Base-by-base conservation (phyloP, 1,140 invertebrate genomes). In the Uloborus diversus region DNA sequence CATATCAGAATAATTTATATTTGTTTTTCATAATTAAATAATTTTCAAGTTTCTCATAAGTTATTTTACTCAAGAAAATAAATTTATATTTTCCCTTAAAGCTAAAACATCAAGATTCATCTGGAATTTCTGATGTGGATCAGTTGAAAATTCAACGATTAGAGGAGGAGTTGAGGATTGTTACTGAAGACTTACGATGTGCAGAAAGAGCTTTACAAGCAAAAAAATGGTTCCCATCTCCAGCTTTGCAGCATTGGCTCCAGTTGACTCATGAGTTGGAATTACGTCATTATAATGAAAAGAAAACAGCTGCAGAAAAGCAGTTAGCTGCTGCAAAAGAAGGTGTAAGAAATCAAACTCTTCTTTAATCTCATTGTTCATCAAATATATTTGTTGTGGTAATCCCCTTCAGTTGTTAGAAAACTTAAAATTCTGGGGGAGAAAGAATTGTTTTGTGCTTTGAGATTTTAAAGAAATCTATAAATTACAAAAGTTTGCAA, bases 191-290 rank as follows among this genome's bases (percentile, higher is more conserved):
- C 84, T 87, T 97, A 28, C 91, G 92, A 82, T 89, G 93, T 32
- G 94, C 95, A 11, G 94, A 97, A 87, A 93, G 93, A 47, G 94
- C 96, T 87, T 87, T 97, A 27, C 93, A 95, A 84, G 93, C 95
- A 85, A 90, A 93, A 64, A 94, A 93, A 85, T 96, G 92, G 93
- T 91, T 93, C 11, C 93, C 94, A 1, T 95, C 96, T 2, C 87
- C 90, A 27, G 93, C 93, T n/a, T 88, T 98, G 7, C 95, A 97
- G 84, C 92, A 94, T 80, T 98, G 95, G 96, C 87, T 98, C 14
- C 96, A 98, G 85, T 88, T 97, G 17, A 98, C 96, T 0, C 94
- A 98, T 86, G 96, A 98, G 88, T 90, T 97, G 70, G 96, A 98
- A 88, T 94, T 94, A 86, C 92, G 94, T 83, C 88, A 92, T 47